Conservation (phyloP, 2,888 invertebrate genomes). For the Leucania comma region DNA sequence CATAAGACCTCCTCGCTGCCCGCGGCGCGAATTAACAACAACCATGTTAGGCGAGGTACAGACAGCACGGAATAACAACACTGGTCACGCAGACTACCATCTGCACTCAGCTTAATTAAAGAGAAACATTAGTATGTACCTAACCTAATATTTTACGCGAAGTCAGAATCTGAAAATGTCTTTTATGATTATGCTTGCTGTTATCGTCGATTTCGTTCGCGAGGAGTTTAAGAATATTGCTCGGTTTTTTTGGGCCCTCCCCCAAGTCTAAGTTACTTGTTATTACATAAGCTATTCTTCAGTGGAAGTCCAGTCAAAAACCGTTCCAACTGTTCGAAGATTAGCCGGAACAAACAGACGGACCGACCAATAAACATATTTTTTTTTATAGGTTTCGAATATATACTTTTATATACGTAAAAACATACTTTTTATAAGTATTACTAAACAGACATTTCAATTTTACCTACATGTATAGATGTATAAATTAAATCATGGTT, state of each 20-base stretch:
- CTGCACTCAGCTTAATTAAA: constrained; percentile 43
- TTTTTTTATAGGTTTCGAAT: no score
- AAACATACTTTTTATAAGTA: no score
- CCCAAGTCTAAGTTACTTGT: no score
- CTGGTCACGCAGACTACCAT: constrained; percentile 38
- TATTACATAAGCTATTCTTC: no score
- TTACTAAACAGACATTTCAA: no score
- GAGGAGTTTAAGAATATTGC: no score
- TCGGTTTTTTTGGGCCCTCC: no score
- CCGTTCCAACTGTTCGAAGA: no score
- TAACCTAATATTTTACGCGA: constrained; percentile 8
- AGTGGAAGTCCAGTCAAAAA: no score
- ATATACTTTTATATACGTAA: no score
- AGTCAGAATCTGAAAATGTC: not conserved
- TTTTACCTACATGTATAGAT: not conserved
- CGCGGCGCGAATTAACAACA: constrained; percentile 43
- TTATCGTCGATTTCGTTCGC: not conserved
- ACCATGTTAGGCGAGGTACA: constrained; percentile 48
- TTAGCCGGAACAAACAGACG: no score
- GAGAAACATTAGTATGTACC: not conserved
- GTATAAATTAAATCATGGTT: not conserved
- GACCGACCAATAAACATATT: no score
- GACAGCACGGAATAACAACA: constrained; percentile 33
- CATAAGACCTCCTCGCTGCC: constrained; percentile 41
- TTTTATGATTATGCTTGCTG: not conserved